Evolutionary conservation across 2,888 invertebrate species (phyloP), one percentile per base, ranked within the genome.

Genomic region (Cyclophora albipunctata): DNA sequence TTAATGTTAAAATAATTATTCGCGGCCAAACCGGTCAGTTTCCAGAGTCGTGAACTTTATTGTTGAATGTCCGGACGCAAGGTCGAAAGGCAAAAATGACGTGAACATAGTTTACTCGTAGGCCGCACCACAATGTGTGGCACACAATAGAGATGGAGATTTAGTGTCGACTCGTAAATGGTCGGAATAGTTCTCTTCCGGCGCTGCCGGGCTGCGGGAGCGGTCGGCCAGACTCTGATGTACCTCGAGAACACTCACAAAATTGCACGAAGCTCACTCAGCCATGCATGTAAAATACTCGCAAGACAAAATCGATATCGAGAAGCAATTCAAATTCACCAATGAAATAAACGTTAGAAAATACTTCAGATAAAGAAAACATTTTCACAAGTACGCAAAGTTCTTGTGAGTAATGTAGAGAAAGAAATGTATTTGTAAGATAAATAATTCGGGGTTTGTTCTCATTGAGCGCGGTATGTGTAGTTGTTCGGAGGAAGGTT

Each of bases 171-270:
- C 58, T 74, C 68, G 70, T 77, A 75, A 78, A 77, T 74, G 68
- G 71, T 64, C 67, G 70, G 67, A 80, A 80, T 77, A 68, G 73
- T 64, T 69, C 67, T 67, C 73, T 71, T 79, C 81, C 81, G 78
- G 70, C 51, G 60, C 53, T 51, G 60, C 47, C 47, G 52, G 48
- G 45, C 51, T 45, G 53, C 50, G 50, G 46, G 40, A 42, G 37
- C 37, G 47, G 49, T 51, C 47, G 47, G 51, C 46, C 37, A 2
- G 37, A 5, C 4, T 37, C 4, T 37, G 37, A 20, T 20, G 20
- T 20, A 20, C 20, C 4, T 20, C 7, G 20, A 42, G 7, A 42
- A 42, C 5, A 2, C 5, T 37, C 37, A 37, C 4, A 37, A 37
- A 37, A 37, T 37, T 37, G 37, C 37, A 4, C 37, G 37, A 37